These are phyloP conservation scores for Tachysurus fulvidraco DNA, from an alignment of 2,113 vertebrate species.

Conservation along the genomic window DNA sequence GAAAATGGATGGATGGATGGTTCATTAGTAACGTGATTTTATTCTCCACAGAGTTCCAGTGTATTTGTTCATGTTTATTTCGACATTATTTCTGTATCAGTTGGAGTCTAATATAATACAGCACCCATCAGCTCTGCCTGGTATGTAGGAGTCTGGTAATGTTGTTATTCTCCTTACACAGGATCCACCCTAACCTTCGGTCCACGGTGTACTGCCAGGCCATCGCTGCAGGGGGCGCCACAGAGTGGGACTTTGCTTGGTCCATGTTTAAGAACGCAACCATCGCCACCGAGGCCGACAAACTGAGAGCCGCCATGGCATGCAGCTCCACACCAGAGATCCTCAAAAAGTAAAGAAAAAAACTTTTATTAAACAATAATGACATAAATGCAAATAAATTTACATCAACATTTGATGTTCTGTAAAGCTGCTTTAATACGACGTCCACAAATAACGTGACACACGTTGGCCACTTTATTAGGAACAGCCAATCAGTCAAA, in stretches of 20 bases:
- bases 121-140: background rate
- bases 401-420: too few relatives aligned
- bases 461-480: too few relatives aligned
- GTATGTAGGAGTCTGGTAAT: background rate
- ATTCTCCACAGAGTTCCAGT: background rate
- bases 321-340: slow-evolving; percentile 83
- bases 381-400: too few relatives aligned
- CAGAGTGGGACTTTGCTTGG: slow-evolving; percentile 87
- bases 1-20: too few relatives aligned
- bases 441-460: too few relatives aligned
- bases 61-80: background rate
- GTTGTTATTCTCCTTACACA: slow-evolving; percentile 51
- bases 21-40: background rate
- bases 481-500: too few relatives aligned
- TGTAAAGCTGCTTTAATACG: too few relatives aligned
- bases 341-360: slow-evolving; percentile 77
- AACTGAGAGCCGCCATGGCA: slow-evolving; percentile 79
- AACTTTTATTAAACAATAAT: background rate
- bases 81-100: background rate
- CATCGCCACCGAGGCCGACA: slow-evolving; percentile 82
- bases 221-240: slow-evolving; percentile 74
- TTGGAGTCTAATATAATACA: background rate
- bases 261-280: slow-evolving; percentile 55
- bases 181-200: slow-evolving; percentile 87
- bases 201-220: slow-evolving; percentile 86